Evolutionary conservation across 2,113 vertebrate genomes (phyloP).

Genomic region (Holacanthus passer): DNA sequence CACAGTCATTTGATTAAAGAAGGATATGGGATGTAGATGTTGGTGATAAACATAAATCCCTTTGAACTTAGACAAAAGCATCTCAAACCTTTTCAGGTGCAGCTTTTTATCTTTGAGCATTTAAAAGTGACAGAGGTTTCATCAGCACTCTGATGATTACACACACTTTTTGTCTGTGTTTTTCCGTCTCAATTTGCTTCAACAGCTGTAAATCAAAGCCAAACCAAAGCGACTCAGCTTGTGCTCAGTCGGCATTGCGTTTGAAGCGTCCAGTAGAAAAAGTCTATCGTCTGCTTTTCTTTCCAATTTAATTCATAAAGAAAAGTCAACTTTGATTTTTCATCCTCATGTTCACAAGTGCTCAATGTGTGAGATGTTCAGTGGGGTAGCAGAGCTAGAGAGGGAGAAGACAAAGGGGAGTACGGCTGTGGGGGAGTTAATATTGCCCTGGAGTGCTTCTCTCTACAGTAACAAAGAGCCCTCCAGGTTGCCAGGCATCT

Average conservation of each 20-base stretch:
- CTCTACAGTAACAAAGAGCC: slow-evolving; percentile 62
- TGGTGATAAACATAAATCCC: not conserved
- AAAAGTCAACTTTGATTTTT: slow-evolving; percentile 23
- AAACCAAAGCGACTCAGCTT: not conserved
- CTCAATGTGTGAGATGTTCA: slow-evolving; percentile 3
- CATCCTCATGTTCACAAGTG: not conserved
- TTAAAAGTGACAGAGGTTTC: slow-evolving; percentile 5
- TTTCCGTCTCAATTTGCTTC: not conserved
- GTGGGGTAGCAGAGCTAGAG: not conserved
- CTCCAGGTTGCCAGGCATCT: slow-evolving; percentile 72
- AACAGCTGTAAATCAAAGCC: slow-evolving; percentile 17
- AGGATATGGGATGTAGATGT: not conserved
- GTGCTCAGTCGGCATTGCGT: not conserved
- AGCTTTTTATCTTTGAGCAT: not conserved
- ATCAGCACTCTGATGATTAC: slow-evolving; percentile 20
- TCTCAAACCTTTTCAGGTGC: not conserved
- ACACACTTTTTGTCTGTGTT: not conserved
- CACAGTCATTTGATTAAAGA: not conserved
- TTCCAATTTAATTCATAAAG: slow-evolving; percentile 5
- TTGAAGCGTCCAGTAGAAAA: slow-evolving; percentile 10
- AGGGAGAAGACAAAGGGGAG: slow-evolving; percentile 24
- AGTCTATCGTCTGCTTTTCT: not conserved
- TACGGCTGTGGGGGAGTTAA: slow-evolving; percentile 45
- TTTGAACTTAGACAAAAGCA: not conserved
- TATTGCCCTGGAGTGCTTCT: slow-evolving; percentile 54